Percentiles rank a stretch among this genome's conserved stretches.
These are phyloP conservation scores for Megaceryle alcyon DNA, from an alignment of 2,797 vertebrate genomes.

Conservation along the genomic window DNA sequence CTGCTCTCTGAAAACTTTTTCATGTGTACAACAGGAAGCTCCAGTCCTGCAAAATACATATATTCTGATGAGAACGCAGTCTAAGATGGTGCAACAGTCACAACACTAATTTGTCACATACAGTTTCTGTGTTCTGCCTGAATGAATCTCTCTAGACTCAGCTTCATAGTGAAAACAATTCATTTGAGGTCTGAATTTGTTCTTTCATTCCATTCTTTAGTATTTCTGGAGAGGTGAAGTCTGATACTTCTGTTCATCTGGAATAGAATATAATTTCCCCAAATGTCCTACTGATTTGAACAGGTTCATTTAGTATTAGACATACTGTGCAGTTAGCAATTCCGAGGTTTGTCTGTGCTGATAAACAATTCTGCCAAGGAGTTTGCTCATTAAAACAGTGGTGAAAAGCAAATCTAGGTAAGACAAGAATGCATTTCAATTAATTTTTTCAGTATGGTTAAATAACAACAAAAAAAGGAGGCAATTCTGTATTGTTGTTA, in stretches of 20 bases:
- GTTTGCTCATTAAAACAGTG: not conserved
- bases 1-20: not conserved
- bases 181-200: not conserved
- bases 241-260: not conserved
- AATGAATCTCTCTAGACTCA: not conserved
- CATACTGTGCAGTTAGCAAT: not conserved
- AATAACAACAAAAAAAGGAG: not conserved
- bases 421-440: not conserved
- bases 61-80: not conserved
- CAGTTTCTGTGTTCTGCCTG: not conserved
- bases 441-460: not conserved
- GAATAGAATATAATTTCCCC: not conserved
- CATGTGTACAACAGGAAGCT: not conserved
- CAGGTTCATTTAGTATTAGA: not conserved
- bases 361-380: not conserved
- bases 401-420: not conserved
- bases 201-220: not conserved
- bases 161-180: not conserved
- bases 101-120: not conserved
- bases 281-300: not conserved
- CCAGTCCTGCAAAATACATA: not conserved
- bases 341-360: not conserved
- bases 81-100: not conserved
- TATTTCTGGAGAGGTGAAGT: not conserved
- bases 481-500: not conserved